Percentiles rank a stretch among this genome's conserved stretches.
phyloP scores from a whole-genome alignment of 2,888 invertebrate species.

The Perithous albicinctus region DNA sequence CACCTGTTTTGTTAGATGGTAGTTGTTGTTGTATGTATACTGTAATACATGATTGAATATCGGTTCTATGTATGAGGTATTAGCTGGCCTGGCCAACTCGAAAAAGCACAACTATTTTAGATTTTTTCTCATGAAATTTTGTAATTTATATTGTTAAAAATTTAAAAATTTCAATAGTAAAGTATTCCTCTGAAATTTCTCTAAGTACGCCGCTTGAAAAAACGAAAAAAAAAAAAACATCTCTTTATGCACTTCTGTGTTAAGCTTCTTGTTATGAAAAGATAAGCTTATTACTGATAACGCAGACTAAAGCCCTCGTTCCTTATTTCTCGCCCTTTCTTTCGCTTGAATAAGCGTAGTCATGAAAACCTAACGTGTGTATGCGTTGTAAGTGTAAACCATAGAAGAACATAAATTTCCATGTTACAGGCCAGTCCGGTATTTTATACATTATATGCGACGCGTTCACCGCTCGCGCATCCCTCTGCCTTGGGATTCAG shows the following conservation, averaged over 20 bases:
- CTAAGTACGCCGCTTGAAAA: background rate
- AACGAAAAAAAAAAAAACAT: no score
- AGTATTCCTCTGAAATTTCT: background rate
- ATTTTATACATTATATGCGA: conserved; percentile 61
- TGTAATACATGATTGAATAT: background rate
- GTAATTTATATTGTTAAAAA: no score
- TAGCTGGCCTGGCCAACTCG: no score
- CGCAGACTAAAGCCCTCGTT: conserved; percentile 18
- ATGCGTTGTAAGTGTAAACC: background rate
- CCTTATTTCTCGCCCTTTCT: conserved; percentile 18
- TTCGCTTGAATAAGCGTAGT: background rate
- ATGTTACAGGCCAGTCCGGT: conserved; percentile 45
- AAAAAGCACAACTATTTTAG: no score
- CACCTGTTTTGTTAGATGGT: background rate
- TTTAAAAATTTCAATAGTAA: background rate
- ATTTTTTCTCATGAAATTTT: no score
- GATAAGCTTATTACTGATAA: conserved; percentile 22
- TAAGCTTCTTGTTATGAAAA: conserved; percentile 30
- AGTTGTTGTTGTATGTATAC: no score
- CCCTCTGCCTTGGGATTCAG: conserved; percentile 34
- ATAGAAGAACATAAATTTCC: conserved; percentile 63
- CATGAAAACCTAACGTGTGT: background rate
- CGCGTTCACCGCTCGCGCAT: conserved; percentile 6
- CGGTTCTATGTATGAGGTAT: no score
- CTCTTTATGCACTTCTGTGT: conserved; percentile 10